These are phyloP conservation scores for Malacoctenus gilli DNA, from an alignment of 2,797 vertebrate species.

Conservation along the genomic window DNA sequence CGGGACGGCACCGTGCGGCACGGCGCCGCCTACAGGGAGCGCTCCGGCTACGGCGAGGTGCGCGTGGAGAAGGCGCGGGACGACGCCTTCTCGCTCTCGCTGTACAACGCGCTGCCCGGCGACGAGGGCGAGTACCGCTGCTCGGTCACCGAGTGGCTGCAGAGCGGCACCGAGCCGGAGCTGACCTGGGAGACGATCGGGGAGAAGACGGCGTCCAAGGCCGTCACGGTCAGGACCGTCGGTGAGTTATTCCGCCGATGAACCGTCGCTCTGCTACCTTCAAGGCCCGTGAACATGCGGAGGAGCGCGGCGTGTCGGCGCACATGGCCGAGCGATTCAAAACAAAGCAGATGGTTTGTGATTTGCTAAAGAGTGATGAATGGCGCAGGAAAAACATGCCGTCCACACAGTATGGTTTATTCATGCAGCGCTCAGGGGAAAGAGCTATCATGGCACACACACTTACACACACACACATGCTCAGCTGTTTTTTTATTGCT, in stretches of 20 bases:
- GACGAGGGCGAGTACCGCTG: slow-evolving; percentile 86
- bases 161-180: slow-evolving; percentile 75
- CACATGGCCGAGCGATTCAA: slow-evolving; percentile 20
- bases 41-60: slow-evolving; percentile 64
- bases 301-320: slow-evolving; percentile 45
- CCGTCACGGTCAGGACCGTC: slow-evolving; percentile 88
- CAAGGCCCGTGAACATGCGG: slow-evolving; percentile 20
- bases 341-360: slow-evolving; percentile 31
- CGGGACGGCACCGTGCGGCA: slow-evolving; percentile 81
- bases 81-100: slow-evolving; percentile 78
- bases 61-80: slow-evolving; percentile 76
- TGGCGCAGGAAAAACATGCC: slow-evolving; percentile 28
- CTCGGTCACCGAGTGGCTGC: slow-evolving; percentile 79
- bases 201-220: slow-evolving; percentile 82
- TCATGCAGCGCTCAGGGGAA: slow-evolving; percentile 60
- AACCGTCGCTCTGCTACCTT: background rate
- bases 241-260: slow-evolving; percentile 76
- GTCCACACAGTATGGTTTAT: slow-evolving; percentile 67
- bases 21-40: slow-evolving; percentile 70
- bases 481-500: no score
- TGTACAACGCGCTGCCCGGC: slow-evolving; percentile 74
- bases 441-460: slow-evolving; percentile 50
- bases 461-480: slow-evolving; percentile 12
- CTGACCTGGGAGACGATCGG: slow-evolving; percentile 92
- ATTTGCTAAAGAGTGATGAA: slow-evolving; percentile 53